phyloP scores from a whole-genome alignment of 1,140 invertebrate genomes.

The Sitobion miscanthi region DNA sequence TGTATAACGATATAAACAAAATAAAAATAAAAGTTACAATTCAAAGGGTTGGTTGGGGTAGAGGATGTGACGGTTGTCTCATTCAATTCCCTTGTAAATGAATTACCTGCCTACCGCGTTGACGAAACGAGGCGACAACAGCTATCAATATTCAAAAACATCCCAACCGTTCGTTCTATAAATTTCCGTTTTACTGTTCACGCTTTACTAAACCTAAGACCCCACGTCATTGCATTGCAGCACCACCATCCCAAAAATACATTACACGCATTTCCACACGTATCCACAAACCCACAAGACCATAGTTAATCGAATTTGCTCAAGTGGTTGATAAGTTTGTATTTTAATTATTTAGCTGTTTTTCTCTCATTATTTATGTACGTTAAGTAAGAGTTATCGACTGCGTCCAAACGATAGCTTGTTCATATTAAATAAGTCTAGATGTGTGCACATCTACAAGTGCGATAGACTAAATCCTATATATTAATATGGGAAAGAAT shows the following conservation, averaged over 20 bases:
- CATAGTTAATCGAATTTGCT: background rate
- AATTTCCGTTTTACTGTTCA: background rate
- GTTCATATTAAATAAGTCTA: background rate
- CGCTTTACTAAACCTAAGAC: background rate
- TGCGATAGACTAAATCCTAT: too few relatives aligned
- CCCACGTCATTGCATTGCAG: background rate
- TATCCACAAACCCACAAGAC: background rate
- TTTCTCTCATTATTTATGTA: background rate
- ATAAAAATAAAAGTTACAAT: background rate
- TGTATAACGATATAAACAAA: background rate
- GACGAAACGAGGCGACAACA: conserved; percentile 6
- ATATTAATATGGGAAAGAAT: too few relatives aligned
- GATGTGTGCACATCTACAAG: too few relatives aligned
- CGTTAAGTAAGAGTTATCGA: background rate
- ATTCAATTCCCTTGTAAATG: background rate
- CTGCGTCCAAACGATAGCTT: background rate
- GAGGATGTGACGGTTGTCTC: background rate
- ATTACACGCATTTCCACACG: background rate
- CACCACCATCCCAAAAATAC: background rate
- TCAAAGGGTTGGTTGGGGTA: background rate
- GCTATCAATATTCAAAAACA: conserved; percentile 9
- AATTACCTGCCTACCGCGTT: background rate
- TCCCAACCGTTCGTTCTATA: background rate
- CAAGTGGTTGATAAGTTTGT: background rate
- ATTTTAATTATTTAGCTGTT: background rate